phyloP scores from a whole-genome alignment of 2,888 invertebrate species.

The Urechis unicinctus region DNA sequence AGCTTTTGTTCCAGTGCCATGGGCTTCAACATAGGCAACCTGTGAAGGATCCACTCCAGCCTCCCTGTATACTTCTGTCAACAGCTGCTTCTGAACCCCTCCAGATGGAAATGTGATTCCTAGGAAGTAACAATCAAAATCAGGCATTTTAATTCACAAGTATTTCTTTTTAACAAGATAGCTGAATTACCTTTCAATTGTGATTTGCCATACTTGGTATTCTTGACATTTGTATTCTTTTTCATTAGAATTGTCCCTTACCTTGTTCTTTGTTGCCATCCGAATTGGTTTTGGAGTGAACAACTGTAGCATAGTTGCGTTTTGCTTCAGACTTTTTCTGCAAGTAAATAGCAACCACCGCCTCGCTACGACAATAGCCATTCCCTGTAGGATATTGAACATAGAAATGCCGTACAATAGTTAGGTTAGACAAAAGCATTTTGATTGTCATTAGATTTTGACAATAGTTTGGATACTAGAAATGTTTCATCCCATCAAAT shows the following conservation, averaged over 20 bases:
- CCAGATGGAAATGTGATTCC: constrained; percentile 57
- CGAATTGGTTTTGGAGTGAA: constrained; percentile 84
- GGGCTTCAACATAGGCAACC: constrained; percentile 90
- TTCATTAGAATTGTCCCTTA: constrained; percentile 16
- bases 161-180: too few relatives aligned
- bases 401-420: too few relatives aligned
- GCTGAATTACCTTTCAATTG: too few relatives aligned
- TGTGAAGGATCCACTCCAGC: constrained; percentile 73
- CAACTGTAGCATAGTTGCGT: constrained; percentile 77
- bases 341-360: constrained; percentile 72
- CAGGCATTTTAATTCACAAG: too few relatives aligned
- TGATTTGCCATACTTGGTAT: too few relatives aligned
- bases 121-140: constrained; percentile 20
- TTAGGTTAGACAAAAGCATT: too few relatives aligned
- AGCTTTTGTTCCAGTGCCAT: constrained; percentile 91
- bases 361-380: constrained; percentile 89
- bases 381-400: constrained; percentile 59
- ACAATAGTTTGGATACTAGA: too few relatives aligned
- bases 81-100: constrained; percentile 62
- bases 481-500: too few relatives aligned
- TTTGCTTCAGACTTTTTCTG: constrained; percentile 72
- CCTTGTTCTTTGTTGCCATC: constrained; percentile 90
- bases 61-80: constrained; percentile 76
- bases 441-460: too few relatives aligned
- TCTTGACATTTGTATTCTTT: neutral